Evolutionary conservation across 2,113 vertebrate genomes (phyloP).

Genomic region (Lota lota): DNA sequence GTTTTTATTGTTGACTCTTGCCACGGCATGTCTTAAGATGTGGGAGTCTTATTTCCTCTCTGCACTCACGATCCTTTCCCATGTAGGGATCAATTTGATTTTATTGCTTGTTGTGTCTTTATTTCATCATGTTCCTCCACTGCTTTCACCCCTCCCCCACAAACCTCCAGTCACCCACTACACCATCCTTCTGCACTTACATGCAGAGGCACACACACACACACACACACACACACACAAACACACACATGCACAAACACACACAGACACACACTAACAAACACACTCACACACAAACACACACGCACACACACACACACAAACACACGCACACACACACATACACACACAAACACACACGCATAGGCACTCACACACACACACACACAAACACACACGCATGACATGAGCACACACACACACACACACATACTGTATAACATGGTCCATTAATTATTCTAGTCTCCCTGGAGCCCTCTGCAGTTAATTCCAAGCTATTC

Average conservation of each 20-base stretch:
- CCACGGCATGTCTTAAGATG: conserved; percentile 6
- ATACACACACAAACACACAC: background rate
- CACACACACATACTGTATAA: conserved; percentile 46
- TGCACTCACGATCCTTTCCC: conserved; percentile 28
- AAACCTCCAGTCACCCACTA: conserved; percentile 18
- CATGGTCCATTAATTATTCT: conserved; percentile 38
- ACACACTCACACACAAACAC: no score
- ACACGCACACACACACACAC: background rate
- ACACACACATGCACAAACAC: background rate
- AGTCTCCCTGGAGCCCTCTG: conserved; percentile 54
- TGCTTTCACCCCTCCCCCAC: background rate
- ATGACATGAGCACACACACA: conserved; percentile 29
- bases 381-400: background rate
- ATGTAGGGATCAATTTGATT: conserved; percentile 54
- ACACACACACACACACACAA: conserved; percentile 6
- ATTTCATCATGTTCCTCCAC: conserved; percentile 50
- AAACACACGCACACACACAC: background rate
- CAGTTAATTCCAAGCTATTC: conserved; percentile 51
- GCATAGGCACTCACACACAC: no score
- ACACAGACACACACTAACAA: background rate
- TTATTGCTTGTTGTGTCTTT: conserved; percentile 54
- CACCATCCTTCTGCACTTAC: background rate
- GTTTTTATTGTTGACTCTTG: background rate
- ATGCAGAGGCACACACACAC: conserved; percentile 5
- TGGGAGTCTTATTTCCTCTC: conserved; percentile 42